Base-by-base conservation (phyloP, 2,888 invertebrate species). In the Barypeithes pellucidus region DNA sequence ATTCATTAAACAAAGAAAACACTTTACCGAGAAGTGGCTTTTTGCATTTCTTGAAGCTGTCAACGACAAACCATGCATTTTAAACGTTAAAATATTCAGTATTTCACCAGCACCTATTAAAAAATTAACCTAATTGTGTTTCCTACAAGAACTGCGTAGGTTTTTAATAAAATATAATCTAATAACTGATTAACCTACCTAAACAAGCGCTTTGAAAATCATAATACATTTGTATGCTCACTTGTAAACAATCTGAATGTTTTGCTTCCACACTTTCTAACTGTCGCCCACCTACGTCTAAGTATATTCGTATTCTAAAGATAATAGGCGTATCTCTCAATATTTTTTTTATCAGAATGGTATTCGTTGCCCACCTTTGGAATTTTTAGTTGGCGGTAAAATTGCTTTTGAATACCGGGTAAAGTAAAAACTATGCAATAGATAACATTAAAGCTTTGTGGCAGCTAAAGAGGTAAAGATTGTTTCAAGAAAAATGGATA, bases 251-350 rank as follows among this genome's bases (percentile, higher is more conserved):
- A 45, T 3, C 45, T 29, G 18, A 63, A 41, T 60, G 47, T 57
- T 57, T 67, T 29, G 57, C 57, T 57, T 67, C 22, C 16, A 59
- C 67, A 67, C 59, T 67, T 67, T 67, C 67, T 47, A 41, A 59
- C 59, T 59, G 45, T 59, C 18, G 14, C 14, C 67, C 45, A 57
- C 45, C 59, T 67, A 54, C 41, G 22, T 52, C 9, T 36, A 18
- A 20, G 22, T 65, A 67, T 59, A 33, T 57, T 41, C n/a, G 14
- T 59, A 59, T 43, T 67, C 59, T 67, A 14, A 14, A 67, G 67
- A 67, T 67, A 67, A 67, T 59, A 59, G 41, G 59, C 59, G 59
- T 67, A 67, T 67, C 59, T 33, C 16, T 57, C 11, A 2, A 57
- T 9, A 18, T 52, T 57, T 29, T 24, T 33, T 57, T 57, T 33